phyloP scores from a whole-genome alignment of 2,113 vertebrate genomes.

The Lepus europaeus region DNA sequence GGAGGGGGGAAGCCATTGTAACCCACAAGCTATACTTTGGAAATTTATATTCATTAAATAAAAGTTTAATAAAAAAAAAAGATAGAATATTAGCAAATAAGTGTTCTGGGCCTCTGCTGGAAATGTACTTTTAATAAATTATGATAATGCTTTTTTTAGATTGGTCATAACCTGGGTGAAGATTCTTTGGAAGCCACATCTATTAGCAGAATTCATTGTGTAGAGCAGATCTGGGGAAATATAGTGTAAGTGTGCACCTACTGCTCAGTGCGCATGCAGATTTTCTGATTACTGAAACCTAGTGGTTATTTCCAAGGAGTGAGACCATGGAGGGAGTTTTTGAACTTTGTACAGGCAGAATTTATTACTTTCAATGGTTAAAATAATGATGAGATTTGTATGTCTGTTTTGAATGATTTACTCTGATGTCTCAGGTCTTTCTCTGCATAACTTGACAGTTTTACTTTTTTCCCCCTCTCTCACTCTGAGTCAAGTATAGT shows the following conservation, averaged over 20 bases:
- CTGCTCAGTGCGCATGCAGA: background rate
- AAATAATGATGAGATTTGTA: background rate
- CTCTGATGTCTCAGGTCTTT: background rate
- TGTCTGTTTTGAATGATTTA: background rate
- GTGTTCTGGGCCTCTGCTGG: background rate
- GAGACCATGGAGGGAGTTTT: background rate
- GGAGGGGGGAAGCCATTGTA: too few species aligned
- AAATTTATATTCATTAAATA: too few species aligned
- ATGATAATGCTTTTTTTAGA: background rate
- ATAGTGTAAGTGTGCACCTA: background rate
- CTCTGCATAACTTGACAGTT: background rate
- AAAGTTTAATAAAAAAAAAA: too few species aligned
- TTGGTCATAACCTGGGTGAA: background rate
- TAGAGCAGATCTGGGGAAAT: background rate
- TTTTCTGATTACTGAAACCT: background rate
- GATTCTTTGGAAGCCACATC: background rate
- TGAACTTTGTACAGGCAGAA: background rate
- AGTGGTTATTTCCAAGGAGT: background rate
- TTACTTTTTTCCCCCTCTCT: background rate
- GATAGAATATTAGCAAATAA: slow-evolving; percentile 6
- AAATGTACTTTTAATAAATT: background rate
- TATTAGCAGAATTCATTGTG: background rate
- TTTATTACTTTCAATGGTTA: background rate
- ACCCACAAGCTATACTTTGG: too few species aligned
- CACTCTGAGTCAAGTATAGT: background rate